Conservation (phyloP, 2,113 vertebrate genomes). For the Psittacus erithacus region DNA sequence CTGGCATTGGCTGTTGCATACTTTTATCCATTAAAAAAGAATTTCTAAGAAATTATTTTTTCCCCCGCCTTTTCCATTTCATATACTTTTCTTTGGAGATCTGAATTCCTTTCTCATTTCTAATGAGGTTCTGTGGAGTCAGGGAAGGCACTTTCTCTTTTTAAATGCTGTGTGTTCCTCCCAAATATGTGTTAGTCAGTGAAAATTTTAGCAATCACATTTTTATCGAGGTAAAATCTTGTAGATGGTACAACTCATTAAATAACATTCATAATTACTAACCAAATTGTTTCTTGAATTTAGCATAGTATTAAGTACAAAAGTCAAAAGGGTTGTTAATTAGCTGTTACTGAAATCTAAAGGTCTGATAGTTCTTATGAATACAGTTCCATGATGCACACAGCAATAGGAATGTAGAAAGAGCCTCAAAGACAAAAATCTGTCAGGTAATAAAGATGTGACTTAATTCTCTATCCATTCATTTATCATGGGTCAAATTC, state of each 20-base stretch:
- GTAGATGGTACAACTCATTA: neutral
- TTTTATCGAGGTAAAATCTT: conserved; percentile 30
- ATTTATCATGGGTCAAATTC: neutral
- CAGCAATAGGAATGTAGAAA: neutral
- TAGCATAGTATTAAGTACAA: neutral
- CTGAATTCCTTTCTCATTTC: neutral
- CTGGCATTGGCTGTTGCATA: neutral
- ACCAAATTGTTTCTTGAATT: conserved; percentile 40
- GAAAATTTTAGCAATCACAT: neutral
- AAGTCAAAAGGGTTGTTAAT: conserved; percentile 51
- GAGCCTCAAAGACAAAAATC: neutral
- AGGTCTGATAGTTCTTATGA: conserved; percentile 13
- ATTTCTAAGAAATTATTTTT: neutral
- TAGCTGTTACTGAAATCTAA: conserved; percentile 30
- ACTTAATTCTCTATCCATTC: neutral
- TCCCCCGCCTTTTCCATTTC: neutral
- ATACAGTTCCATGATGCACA: neutral
- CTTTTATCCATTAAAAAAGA: neutral
- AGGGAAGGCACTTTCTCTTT: neutral
- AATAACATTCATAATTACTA: conserved; percentile 38
- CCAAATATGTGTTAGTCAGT: neutral
- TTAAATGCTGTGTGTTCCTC: neutral
- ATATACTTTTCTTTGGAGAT: neutral
- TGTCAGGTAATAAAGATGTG: neutral
- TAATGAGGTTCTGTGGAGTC: neutral